Evolutionary conservation across 2,888 invertebrate genomes (phyloP).

Genomic region (Heteromyza rotundicornis): DNA sequence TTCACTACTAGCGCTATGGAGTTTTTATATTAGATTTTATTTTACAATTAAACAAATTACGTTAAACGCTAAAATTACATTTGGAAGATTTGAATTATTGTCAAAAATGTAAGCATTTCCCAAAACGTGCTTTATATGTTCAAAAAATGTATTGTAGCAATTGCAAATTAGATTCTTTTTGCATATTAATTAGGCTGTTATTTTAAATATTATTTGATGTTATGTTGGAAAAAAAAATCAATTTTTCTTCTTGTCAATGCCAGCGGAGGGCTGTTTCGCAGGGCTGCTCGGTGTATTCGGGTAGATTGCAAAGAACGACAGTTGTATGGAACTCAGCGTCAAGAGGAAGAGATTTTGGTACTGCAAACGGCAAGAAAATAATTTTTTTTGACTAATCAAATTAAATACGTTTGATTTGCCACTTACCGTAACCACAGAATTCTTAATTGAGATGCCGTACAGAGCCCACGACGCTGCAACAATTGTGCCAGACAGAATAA

Average conservation of each 20-base stretch:
- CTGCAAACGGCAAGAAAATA: slow-evolving; percentile 66
- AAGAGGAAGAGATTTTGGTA: slow-evolving; percentile 75
- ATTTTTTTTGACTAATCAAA: not conserved
- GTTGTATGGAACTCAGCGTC: slow-evolving; percentile 68
- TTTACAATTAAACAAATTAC: not conserved
- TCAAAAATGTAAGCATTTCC: slow-evolving; percentile 43
- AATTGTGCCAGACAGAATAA: slow-evolving; percentile 81
- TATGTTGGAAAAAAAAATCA: slow-evolving; percentile 25
- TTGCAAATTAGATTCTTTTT: not conserved
- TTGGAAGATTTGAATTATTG: slow-evolving; percentile 59
- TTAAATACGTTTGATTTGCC: not conserved
- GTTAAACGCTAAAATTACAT: not conserved
- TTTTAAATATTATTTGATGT: not conserved
- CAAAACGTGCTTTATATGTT: not conserved
- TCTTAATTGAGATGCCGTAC: slow-evolving; percentile 58
- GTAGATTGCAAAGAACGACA: slow-evolving; percentile 74
- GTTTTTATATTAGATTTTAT: too few species aligned
- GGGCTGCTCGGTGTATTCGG: slow-evolving; percentile 65
- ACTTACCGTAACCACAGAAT: slow-evolving; percentile 54
- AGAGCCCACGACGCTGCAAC: slow-evolving; percentile 65
- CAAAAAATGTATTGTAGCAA: slow-evolving; percentile 4
- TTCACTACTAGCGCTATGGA: too few species aligned
- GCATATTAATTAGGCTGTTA: not conserved
- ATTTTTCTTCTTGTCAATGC: slow-evolving; percentile 46
- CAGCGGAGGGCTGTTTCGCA: slow-evolving; percentile 22